A percentile compares a stretch with the other conserved stretches of the same genome.
Conservation (phyloP, 2,797 vertebrate species). For the Nyctalus aviator region DNA sequence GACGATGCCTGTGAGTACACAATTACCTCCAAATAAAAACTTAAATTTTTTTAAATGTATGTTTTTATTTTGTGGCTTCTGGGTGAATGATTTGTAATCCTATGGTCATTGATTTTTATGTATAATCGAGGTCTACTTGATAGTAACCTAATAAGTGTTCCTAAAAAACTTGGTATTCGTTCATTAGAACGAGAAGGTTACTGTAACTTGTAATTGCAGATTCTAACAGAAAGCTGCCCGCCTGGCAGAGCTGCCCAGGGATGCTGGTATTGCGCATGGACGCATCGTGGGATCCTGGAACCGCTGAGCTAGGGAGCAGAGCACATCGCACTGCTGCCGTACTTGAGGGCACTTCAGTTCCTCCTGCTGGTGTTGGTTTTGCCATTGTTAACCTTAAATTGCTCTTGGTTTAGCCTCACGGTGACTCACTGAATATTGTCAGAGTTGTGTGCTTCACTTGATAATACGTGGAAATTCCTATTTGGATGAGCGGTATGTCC, state of each 20-base stretch:
- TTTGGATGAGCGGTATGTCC: neutral
- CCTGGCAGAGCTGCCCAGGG: neutral
- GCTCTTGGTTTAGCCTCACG: neutral
- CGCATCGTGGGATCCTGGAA: neutral
- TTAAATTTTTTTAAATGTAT: neutral
- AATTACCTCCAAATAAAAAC: neutral
- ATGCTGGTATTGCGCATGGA: neutral
- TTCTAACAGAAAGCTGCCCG: neutral
- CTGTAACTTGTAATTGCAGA: conserved; percentile 32
- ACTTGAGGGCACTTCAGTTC: neutral
- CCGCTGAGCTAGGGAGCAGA: neutral
- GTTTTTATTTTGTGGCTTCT: neutral
- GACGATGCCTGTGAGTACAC: neutral
- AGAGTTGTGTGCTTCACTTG: neutral
- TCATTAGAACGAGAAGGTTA: conserved; percentile 38
- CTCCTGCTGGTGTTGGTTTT: neutral
- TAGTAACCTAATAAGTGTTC: neutral
- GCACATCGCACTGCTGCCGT: neutral
- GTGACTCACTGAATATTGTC: conserved; percentile 3
- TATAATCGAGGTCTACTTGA: neutral
- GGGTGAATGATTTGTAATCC: conserved; percentile 7
- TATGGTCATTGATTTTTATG: neutral
- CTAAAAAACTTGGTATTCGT: conserved; percentile 51
- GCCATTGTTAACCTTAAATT: conserved; percentile 16
- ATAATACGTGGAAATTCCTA: neutral